Conservation (phyloP, 2,888 invertebrate genomes). For the Adelognathus sp. region DNA sequence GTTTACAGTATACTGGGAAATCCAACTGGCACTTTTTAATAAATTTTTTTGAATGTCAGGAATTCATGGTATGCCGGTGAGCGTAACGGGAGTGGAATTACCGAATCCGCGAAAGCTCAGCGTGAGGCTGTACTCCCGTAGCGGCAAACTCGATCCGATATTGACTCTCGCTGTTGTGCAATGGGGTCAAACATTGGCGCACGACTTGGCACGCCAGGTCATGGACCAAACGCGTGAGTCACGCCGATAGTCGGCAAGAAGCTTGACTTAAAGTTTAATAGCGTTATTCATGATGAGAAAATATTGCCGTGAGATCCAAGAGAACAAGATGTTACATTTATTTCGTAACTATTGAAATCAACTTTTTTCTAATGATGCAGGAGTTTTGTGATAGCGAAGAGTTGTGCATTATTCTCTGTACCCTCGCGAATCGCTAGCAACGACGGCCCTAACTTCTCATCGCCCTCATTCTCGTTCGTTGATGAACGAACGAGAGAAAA, state of each 20-base stretch:
- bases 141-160: conserved; percentile 72
- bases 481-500: neutral
- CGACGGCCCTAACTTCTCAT: neutral
- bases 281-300: neutral
- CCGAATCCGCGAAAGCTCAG: conserved; percentile 78
- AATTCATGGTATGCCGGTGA: conserved; percentile 73
- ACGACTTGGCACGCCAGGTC: conserved; percentile 83
- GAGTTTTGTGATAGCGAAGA: neutral
- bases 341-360: neutral
- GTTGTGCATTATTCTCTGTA: neutral
- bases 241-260: neutral
- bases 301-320: neutral
- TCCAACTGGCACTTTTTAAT: no score
- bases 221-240: conserved; percentile 80
- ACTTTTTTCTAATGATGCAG: no score
- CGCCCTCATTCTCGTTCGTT: neutral
- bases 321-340: neutral
- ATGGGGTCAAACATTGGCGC: conserved; percentile 85
- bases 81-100: conserved; percentile 74
- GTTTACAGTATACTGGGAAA: no score
- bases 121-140: conserved; percentile 74
- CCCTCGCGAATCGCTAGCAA: neutral
- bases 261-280: neutral
- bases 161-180: conserved; percentile 82
- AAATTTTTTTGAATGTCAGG: conserved; percentile 68